These are phyloP conservation scores for Hapalemur alaotrensis DNA, from an alignment of 2,797 vertebrate genomes.

Conservation along the genomic window DNA sequence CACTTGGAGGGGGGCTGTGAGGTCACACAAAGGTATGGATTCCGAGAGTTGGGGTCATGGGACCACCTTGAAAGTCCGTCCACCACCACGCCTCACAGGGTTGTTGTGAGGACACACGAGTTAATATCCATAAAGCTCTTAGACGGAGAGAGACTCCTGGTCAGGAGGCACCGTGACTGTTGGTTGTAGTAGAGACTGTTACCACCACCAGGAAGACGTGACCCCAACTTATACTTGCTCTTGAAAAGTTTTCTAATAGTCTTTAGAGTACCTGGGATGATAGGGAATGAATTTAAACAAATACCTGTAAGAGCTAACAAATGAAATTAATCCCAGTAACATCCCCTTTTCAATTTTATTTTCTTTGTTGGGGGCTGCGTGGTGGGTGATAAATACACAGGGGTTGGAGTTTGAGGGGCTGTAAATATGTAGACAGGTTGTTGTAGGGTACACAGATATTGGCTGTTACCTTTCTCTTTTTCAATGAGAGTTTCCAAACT, in stretches of 20 bases:
- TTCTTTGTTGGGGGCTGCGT: not conserved
- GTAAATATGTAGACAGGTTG: not conserved
- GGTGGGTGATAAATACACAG: not conserved
- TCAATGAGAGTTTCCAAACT: not conserved
- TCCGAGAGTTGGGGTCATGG: not conserved
- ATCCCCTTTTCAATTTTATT: not conserved
- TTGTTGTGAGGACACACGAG: not conserved
- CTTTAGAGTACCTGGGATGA: not conserved
- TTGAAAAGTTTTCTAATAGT: not conserved
- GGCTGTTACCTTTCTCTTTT: not conserved
- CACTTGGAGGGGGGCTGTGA: not conserved
- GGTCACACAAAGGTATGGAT: not conserved
- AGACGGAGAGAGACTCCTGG: not conserved
- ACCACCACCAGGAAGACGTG: accelerated
- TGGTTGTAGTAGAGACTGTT: not conserved
- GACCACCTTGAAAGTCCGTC: not conserved
- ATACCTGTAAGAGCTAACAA: not conserved
- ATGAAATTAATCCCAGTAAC: not conserved
- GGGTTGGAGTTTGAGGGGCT: not conserved
- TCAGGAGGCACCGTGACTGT: not conserved
- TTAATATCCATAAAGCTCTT: not conserved
- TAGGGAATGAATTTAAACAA: not conserved
- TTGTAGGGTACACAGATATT: not conserved
- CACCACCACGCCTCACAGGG: not conserved
- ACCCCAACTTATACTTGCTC: not conserved